phyloP scores from a whole-genome alignment of 2,797 vertebrate species.

The Streptopelia turtur region DNA sequence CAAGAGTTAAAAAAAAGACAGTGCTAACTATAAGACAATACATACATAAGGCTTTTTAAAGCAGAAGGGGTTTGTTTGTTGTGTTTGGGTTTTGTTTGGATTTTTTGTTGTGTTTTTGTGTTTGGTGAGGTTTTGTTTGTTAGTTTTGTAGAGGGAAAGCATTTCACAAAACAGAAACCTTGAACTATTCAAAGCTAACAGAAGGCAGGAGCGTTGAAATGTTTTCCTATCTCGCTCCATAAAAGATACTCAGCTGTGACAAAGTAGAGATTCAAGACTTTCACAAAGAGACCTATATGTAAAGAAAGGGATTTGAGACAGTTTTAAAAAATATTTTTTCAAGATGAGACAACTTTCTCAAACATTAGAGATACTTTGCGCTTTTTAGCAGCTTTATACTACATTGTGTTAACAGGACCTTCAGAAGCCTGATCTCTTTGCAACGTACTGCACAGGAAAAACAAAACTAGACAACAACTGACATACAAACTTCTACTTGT shows the following conservation, averaged over 20 bases:
- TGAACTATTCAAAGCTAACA: background rate
- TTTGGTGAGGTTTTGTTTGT: background rate
- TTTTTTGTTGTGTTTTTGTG: background rate
- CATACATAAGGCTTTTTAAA: background rate
- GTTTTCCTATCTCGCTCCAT: background rate
- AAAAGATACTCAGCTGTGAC: background rate
- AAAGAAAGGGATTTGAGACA: background rate
- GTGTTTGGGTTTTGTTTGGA: background rate
- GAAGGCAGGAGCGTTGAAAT: background rate
- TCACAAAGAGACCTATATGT: background rate
- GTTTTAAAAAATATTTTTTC: background rate
- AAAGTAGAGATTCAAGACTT: conserved; percentile 15
- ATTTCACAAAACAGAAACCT: background rate
- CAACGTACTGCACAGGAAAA: background rate
- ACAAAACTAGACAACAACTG: background rate
- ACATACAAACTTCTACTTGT: background rate
- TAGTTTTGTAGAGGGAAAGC: background rate
- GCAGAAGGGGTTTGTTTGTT: background rate
- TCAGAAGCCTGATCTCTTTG: background rate
- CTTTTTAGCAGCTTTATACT: background rate
- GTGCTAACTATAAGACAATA: background rate
- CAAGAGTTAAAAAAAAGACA: conserved; percentile 16
- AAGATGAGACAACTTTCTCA: background rate
- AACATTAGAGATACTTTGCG: background rate
- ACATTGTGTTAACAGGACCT: background rate